Evolutionary conservation across 2,797 vertebrate species (phyloP), one percentile per base, ranked within the genome.

Genomic region (Crotalus adamanteus): DNA sequence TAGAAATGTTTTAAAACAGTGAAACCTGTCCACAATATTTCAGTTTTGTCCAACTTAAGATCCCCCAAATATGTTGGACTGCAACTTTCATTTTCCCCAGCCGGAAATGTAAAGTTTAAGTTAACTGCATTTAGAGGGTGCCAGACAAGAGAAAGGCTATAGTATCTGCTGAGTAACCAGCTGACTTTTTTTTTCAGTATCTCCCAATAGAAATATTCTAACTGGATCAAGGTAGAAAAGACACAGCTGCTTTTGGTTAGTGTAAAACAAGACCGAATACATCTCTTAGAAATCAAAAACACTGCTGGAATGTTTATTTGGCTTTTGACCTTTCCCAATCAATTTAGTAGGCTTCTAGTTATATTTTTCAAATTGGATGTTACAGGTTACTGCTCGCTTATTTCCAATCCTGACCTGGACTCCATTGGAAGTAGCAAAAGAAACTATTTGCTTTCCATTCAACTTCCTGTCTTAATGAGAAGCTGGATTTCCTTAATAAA

Each of bases 251-350:
- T 28, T 90, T 53, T 59, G 55, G 42, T 78, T 2, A 42, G 55
- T 56, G n/a, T 28, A 90, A 91, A 87, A 63, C 14, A 87, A 37
- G 53, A 53, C 22, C 1, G 2, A 87, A 13, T 53, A 42, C 53
- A 18, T 53, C 16, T 11, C 28, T 63, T 47, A 47, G 55, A 55
- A 87, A 37, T 25, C 55, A 87, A 22, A 28, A 26, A 26, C 31
- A n/a, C 7, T 57, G 13, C 61, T 73, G 61, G 20, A 73, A 47
- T 59, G 28, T 90, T 93, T 69, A 73, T 13, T 25, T 90, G 37
- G 37, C 61, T 90, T 90, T 93, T 69, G 31, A 59, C 53, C 55
- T 90, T 92, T 26, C 37, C 53, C 53, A 65, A 59, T 87, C 92
- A 90, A 59, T 85, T 56, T 47, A 42, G 78, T n/a, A 28, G 51